Percentiles rank a stretch among this genome's conserved stretches.
phyloP scores from a whole-genome alignment of 1,140 invertebrate species.

The Uloborus diversus region DNA sequence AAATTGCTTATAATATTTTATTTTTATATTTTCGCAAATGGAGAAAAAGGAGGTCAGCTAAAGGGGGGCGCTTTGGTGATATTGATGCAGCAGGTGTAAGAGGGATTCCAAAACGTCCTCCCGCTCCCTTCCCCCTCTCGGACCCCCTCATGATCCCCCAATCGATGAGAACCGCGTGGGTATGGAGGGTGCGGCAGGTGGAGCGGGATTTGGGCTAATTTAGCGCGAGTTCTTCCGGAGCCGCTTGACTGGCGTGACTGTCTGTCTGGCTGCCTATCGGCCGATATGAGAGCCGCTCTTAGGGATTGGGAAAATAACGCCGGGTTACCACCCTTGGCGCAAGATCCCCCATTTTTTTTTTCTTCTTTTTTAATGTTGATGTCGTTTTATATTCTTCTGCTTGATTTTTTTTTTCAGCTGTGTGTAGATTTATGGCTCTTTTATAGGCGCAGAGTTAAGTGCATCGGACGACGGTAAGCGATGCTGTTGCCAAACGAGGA shows the following conservation, averaged over 20 bases:
- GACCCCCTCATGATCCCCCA: neutral
- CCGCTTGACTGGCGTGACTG: constrained; percentile 55
- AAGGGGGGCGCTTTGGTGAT: constrained; percentile 39
- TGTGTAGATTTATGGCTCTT: constrained; percentile 53
- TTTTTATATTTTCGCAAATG: too few species aligned
- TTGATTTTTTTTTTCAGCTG: constrained; percentile 4
- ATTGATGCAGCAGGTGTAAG: constrained; percentile 57
- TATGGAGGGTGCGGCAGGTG: constrained; percentile 33
- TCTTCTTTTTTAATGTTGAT: constrained; percentile 4
- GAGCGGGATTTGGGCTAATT: constrained; percentile 56
- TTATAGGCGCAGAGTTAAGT: constrained; percentile 54
- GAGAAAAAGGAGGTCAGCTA: constrained; percentile 41
- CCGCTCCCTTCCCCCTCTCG: neutral
- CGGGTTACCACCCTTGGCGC: constrained; percentile 15
- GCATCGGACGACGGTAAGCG: constrained; percentile 40
- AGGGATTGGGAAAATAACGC: constrained; percentile 45
- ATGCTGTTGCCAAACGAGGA: constrained; percentile 37
- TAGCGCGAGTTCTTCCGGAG: constrained; percentile 57
- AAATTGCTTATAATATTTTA: too few species aligned
- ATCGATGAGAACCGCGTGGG: neutral
- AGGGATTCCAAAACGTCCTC: constrained; percentile 30
- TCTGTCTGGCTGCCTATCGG: constrained; percentile 51
- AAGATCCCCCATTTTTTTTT: neutral
- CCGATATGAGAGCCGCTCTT: constrained; percentile 54
- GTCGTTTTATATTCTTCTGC: neutral